phyloP scores from a whole-genome alignment of 2,113 vertebrate genomes.

The Hydrolagus affinis region DNA sequence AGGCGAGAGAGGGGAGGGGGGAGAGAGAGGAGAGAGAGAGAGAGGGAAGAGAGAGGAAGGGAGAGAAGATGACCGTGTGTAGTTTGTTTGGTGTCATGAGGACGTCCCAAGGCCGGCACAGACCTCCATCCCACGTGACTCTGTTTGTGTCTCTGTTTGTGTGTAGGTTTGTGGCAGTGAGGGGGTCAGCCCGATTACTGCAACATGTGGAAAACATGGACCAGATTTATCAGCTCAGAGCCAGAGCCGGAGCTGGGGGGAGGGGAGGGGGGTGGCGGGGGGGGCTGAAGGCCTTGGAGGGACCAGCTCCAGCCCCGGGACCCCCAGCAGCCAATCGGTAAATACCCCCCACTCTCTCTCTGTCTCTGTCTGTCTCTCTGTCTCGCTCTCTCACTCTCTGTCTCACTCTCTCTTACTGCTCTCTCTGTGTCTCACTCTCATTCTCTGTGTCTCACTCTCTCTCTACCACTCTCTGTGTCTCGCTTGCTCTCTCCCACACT shows the following conservation, averaged over 20 bases:
- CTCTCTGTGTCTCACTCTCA: no score
- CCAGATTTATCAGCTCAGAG: conserved; percentile 59
- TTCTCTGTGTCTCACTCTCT: no score
- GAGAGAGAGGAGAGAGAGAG: not conserved
- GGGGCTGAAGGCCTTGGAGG: conserved; percentile 33
- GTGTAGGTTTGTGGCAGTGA: conserved; percentile 69
- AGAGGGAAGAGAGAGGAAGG: not conserved
- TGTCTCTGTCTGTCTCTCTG: no score
- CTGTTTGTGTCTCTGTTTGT: not conserved
- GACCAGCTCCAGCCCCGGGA: conserved; percentile 45
- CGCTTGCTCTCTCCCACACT: no score
- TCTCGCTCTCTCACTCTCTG: no score
- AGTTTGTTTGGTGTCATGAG: conserved; percentile 9
- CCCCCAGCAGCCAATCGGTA: not conserved
- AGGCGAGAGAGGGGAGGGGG: not conserved
- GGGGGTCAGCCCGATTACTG: conserved; percentile 64
- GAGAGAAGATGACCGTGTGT: not conserved
- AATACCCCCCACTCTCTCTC: not conserved
- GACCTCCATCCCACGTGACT: not conserved
- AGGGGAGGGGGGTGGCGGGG: conserved; percentile 30
- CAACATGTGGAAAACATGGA: conserved; percentile 73
- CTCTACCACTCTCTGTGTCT: no score
- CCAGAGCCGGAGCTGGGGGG: conserved; percentile 37
- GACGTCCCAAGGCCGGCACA: not conserved
- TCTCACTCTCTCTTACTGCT: conserved; percentile 35